Conservation (phyloP, 2,888 invertebrate genomes). For the Apotomis capreana region DNA sequence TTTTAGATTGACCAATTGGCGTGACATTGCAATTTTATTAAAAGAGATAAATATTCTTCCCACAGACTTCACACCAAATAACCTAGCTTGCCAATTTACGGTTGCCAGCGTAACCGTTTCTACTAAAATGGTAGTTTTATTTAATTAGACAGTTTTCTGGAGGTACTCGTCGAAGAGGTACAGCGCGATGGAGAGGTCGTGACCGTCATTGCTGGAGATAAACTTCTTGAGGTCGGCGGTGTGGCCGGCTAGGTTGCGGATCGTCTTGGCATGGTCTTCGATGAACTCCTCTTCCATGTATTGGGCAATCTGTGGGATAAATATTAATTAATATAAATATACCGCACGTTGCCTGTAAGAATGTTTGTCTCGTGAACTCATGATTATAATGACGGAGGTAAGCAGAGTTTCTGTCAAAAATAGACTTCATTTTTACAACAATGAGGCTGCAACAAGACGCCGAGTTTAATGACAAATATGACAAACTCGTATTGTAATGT, state of each 20-base stretch:
- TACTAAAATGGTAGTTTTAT: slow-evolving; percentile 50
- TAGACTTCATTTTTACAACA: no score
- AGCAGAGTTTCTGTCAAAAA: no score
- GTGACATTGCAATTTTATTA: no score
- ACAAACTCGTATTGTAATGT: no score
- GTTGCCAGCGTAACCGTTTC: slow-evolving; percentile 47
- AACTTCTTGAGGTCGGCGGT: slow-evolving; percentile 88
- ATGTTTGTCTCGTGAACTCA: neutral
- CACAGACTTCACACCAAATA: neutral
- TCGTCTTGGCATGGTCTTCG: slow-evolving; percentile 85
- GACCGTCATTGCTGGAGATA: slow-evolving; percentile 76
- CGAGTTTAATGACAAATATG: no score
- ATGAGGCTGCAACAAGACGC: no score
- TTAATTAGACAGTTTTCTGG: slow-evolving; percentile 59
- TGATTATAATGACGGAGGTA: neutral
- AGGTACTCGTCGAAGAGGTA: slow-evolving; percentile 90
- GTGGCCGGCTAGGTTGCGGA: slow-evolving; percentile 89
- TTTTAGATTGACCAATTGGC: no score
- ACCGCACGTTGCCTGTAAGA: neutral
- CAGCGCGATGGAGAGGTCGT: slow-evolving; percentile 85
- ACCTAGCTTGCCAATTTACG: slow-evolving; percentile 9
- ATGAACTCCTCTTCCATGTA: slow-evolving; percentile 91
- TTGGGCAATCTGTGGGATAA: slow-evolving; percentile 82
- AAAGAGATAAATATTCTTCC: no score
- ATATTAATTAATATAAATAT: neutral